These are phyloP conservation scores for Genyomyrus donnyi DNA, from an alignment of 2,113 vertebrate genomes.

Conservation along the genomic window DNA sequence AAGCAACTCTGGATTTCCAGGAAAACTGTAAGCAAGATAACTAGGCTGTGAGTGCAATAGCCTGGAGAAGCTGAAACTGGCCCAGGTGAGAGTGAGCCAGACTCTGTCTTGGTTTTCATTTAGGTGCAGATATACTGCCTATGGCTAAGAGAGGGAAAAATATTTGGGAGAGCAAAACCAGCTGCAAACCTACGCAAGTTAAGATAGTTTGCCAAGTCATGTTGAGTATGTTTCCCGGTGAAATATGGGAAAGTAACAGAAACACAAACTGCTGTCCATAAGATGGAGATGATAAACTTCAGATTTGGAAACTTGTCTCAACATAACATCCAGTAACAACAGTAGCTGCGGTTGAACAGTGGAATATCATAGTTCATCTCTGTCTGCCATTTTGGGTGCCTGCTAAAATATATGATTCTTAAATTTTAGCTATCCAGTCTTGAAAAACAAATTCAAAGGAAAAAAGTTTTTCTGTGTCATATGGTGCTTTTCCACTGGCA, in stretches of 20 bases:
- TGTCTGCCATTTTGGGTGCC: neutral
- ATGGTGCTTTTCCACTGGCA: too few species aligned
- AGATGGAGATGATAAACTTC: neutral
- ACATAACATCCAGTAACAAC: neutral
- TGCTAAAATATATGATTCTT: neutral
- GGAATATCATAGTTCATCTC: neutral
- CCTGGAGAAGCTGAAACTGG: constrained; percentile 8
- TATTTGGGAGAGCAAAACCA: constrained; percentile 18
- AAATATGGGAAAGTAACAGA: constrained; percentile 21
- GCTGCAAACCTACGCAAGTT: constrained; percentile 20
- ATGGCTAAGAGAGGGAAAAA: constrained; percentile 22
- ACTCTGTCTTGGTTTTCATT: constrained; percentile 8
- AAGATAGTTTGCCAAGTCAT: constrained; percentile 3
- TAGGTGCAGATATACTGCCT: constrained; percentile 20
- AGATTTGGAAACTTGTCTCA: neutral
- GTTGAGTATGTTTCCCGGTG: neutral
- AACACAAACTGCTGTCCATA: neutral
- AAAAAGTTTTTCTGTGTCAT: too few species aligned
- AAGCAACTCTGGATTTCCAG: neutral
- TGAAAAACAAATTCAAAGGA: too few species aligned
- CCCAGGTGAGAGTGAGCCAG: constrained; percentile 15
- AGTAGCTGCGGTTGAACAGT: neutral
- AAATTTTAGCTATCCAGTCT: neutral
- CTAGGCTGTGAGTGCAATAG: neutral
- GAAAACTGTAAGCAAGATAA: neutral